Evolutionary conservation across 2,888 invertebrate genomes (phyloP).

Genomic region (Bombyx huttoni): DNA sequence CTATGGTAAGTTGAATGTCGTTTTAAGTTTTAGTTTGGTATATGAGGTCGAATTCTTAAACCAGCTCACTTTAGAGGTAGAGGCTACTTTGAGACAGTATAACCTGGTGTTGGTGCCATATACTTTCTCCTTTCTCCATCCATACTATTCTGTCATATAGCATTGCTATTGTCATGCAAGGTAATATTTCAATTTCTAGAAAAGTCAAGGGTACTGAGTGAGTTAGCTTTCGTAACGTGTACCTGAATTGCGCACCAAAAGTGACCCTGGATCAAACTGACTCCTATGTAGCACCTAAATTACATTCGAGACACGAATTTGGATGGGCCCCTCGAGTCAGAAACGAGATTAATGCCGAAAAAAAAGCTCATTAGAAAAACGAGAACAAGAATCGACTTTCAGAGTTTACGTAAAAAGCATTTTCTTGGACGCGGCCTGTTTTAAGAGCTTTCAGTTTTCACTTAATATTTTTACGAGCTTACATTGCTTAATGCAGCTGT

Average conservation of each 20-base stretch:
- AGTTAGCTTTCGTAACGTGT: not conserved
- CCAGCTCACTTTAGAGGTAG: too few species aligned
- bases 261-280: not conserved
- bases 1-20: too few species aligned
- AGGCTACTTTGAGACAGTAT: too few species aligned
- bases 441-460: not conserved
- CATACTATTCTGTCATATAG: too few species aligned
- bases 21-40: too few species aligned
- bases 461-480: not conserved
- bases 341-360: slow-evolving; percentile 9
- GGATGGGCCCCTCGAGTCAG: slow-evolving; percentile 16
- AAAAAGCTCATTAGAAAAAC: slow-evolving; percentile 24
- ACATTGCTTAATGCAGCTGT: not conserved
- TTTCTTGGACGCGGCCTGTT: not conserved
- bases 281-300: slow-evolving; percentile 16
- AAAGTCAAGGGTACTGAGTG: not conserved
- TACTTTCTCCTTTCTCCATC: too few species aligned
- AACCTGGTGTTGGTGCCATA: too few species aligned
- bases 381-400: slow-evolving; percentile 10
- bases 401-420: slow-evolving; percentile 8
- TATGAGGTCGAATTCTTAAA: too few species aligned
- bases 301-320: slow-evolving; percentile 31
- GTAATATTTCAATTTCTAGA: slow-evolving; percentile 1
- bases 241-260: not conserved
- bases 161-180: too few species aligned